Evolutionary conservation across 2,888 invertebrate species (phyloP).

Genomic region (Sinhomidia bicolor): DNA sequence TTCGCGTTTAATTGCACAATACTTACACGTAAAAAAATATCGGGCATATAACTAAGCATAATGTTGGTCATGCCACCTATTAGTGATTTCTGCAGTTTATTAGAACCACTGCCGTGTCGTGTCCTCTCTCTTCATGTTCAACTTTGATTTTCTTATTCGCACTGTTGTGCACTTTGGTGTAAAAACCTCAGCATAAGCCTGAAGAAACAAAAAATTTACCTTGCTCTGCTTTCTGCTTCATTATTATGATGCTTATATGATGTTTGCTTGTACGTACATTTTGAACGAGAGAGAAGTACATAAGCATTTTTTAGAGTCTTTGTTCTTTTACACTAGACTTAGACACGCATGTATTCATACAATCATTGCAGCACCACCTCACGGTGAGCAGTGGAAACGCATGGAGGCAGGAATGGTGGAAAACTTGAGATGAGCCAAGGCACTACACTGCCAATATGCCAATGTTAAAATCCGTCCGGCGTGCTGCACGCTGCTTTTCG

Average conservation of each 20-base stretch:
- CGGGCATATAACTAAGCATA: too few relatives aligned
- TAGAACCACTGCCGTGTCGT: too few relatives aligned
- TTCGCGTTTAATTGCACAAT: too few relatives aligned
- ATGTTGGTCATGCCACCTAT: too few relatives aligned
- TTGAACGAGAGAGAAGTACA: background rate
- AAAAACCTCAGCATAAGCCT: slow-evolving; percentile 38
- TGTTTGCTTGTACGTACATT: background rate
- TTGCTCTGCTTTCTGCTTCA: too few relatives aligned
- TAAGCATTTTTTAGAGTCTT: too few relatives aligned
- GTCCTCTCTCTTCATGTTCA: too few relatives aligned
- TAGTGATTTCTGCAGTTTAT: too few relatives aligned
- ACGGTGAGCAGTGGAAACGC: background rate
- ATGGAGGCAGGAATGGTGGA: background rate
- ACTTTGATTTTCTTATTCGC: too few relatives aligned
- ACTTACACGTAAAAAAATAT: too few relatives aligned
- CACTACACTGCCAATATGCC: slow-evolving; percentile 10
- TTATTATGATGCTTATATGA: background rate
- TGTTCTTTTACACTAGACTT: background rate
- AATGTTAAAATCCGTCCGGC: slow-evolving; percentile 14
- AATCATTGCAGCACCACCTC: background rate
- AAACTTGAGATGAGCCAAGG: slow-evolving; percentile 23
- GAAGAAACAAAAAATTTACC: too few relatives aligned
- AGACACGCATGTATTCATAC: background rate
- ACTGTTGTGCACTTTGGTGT: background rate
- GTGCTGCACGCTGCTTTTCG: slow-evolving; percentile 19